A percentile compares a stretch with the other conserved stretches of the same genome.
Evolutionary conservation across 2,797 vertebrate genomes (phyloP).

Genomic region (Gymnodraco acuticeps): DNA sequence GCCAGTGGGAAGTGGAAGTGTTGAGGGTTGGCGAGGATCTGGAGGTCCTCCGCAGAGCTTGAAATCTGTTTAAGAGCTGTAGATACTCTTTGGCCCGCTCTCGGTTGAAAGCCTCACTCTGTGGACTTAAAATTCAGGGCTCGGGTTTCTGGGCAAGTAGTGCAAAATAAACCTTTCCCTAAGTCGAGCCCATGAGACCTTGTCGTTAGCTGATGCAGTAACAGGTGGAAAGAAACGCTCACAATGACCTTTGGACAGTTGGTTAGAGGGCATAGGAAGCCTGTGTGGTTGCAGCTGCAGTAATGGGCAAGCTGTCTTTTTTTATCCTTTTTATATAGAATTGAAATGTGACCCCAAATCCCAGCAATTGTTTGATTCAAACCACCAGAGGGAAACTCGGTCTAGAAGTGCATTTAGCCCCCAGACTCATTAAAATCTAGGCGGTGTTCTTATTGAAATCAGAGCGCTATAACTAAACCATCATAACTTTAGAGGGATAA

Average conservation of each 20-base stretch:
- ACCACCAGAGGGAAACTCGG: neutral
- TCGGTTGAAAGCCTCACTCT: constrained; percentile 58
- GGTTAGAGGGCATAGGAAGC: constrained; percentile 2
- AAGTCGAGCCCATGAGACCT: constrained; percentile 66
- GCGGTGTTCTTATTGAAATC: constrained; percentile 8
- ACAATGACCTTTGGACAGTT: constrained; percentile 20
- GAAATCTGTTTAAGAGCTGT: constrained; percentile 64
- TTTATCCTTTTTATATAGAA: constrained; percentile 24
- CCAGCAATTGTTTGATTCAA: neutral
- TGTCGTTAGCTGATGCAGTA: constrained; percentile 56
- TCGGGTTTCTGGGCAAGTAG: constrained; percentile 64
- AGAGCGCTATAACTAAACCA: neutral
- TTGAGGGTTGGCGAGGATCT: constrained; percentile 23
- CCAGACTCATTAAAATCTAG: constrained; percentile 13
- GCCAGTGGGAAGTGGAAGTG: constrained; percentile 28
- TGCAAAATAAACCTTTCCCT: constrained; percentile 68
- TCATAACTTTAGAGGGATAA: constrained; percentile 2
- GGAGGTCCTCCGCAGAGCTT: constrained; percentile 20
- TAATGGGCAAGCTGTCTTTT: neutral
- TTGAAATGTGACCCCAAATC: constrained; percentile 28
- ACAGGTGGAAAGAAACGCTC: constrained; percentile 71
- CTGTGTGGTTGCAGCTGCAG: constrained; percentile 1
- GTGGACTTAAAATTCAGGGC: constrained; percentile 64
- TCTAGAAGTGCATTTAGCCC: constrained; percentile 4
- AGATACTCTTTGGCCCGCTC: constrained; percentile 50